These are phyloP conservation scores for Rhynchonycteris naso DNA, from an alignment of 2,797 vertebrate genomes.

Conservation along the genomic window DNA sequence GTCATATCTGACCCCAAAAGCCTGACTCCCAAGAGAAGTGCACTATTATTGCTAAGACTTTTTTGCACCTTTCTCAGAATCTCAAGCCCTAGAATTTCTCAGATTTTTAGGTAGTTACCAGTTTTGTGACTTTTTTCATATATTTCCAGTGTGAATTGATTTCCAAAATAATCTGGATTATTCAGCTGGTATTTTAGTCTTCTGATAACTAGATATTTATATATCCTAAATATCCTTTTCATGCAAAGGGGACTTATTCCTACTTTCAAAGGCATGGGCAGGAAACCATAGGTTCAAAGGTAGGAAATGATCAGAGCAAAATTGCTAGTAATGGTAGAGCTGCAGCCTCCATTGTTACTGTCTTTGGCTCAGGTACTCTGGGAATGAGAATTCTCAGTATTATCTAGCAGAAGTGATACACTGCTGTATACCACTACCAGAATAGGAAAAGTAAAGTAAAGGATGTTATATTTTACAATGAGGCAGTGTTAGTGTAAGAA, in stretches of 20 bases:
- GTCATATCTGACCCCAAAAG: not conserved
- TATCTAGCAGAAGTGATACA: not conserved
- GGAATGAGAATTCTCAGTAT: slow-evolving; percentile 47
- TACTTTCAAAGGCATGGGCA: slow-evolving; percentile 8
- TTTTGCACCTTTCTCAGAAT: not conserved
- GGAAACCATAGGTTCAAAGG: slow-evolving; percentile 41
- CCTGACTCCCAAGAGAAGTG: not conserved
- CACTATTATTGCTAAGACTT: not conserved
- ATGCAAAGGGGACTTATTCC: not conserved
- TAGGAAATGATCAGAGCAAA: slow-evolving; percentile 31
- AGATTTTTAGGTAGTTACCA: slow-evolving; percentile 20
- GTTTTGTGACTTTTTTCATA: slow-evolving; percentile 37
- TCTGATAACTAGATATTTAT: slow-evolving; percentile 46
- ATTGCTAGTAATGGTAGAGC: not conserved
- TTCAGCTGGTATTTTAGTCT: slow-evolving; percentile 47
- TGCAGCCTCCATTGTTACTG: not conserved
- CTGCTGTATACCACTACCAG: slow-evolving; percentile 42
- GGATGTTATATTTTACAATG: slow-evolving; percentile 3
- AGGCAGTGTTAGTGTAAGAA: slow-evolving; percentile 55
- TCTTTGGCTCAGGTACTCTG: slow-evolving; percentile 59
- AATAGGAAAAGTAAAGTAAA: not conserved
- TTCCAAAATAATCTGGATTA: slow-evolving; percentile 55
- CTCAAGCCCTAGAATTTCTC: slow-evolving; percentile 48
- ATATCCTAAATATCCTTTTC: slow-evolving; percentile 20
- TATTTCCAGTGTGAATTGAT: slow-evolving; percentile 42